Evolutionary conservation across 2,888 invertebrate species (phyloP).

Genomic region (Caenorhabditis sinica): DNA sequence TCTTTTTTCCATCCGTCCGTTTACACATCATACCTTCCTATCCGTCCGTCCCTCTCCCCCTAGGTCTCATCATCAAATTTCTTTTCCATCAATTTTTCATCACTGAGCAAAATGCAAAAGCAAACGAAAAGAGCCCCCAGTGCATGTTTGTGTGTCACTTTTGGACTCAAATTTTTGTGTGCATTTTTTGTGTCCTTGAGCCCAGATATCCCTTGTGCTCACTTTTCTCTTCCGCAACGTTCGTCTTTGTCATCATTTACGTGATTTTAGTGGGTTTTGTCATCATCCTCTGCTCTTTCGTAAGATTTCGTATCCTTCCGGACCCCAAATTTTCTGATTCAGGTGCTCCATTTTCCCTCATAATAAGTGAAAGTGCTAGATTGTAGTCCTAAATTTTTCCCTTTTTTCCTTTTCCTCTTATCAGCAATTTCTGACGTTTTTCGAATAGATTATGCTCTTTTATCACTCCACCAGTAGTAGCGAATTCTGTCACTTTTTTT

Average conservation of each 20-base stretch:
- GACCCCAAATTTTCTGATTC: background rate
- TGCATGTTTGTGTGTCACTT: too few species aligned
- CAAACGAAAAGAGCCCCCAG: background rate
- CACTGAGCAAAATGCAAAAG: conserved; percentile 42
- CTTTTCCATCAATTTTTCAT: conserved; percentile 40
- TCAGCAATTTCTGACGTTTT: conserved; percentile 17
- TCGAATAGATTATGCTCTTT: background rate
- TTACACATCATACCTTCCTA: conserved; percentile 16
- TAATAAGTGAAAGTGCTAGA: conserved; percentile 48
- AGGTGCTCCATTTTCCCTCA: background rate
- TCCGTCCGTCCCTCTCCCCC: background rate
- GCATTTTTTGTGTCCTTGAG: background rate
- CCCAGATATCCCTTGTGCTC: background rate
- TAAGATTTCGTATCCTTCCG: conserved; percentile 29
- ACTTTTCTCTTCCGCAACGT: background rate
- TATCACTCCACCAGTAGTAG: conserved; percentile 21
- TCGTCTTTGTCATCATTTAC: conserved; percentile 29
- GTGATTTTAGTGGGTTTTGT: conserved; percentile 21
- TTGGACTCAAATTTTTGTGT: conserved; percentile 12
- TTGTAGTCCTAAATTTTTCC: conserved; percentile 12
- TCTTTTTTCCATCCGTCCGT: background rate
- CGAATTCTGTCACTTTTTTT: conserved; percentile 1
- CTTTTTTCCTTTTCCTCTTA: background rate
- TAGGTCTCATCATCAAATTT: background rate
- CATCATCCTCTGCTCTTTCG: conserved; percentile 29